Percentiles rank a stretch among this genome's conserved stretches.
These are phyloP conservation scores for Yoshiicerus persimilis DNA, from an alignment of 1,140 invertebrate genomes.

Conservation along the genomic window DNA sequence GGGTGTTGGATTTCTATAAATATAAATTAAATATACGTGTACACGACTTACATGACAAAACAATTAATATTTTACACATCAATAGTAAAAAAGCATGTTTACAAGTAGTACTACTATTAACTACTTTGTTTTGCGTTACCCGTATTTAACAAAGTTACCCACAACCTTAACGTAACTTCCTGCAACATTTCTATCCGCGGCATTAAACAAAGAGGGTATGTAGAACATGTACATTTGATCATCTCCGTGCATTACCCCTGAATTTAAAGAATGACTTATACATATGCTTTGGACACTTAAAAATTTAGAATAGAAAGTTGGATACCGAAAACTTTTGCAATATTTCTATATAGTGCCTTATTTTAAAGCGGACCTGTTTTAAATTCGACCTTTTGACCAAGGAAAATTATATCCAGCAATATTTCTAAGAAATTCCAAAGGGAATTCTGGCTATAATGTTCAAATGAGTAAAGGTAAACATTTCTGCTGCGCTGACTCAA, in stretches of 20 bases:
- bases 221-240: slow-evolving; percentile 66
- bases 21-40: neutral
- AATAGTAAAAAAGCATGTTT: neutral
- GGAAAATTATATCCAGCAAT: neutral
- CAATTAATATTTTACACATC: no score
- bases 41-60: neutral
- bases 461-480: slow-evolving; percentile 44
- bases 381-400: neutral
- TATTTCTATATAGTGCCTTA: no score
- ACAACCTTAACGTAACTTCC: neutral
- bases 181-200: neutral
- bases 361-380: neutral
- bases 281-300: no score
- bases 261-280: no score
- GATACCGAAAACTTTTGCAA: no score
- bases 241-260: slow-evolving; percentile 64
- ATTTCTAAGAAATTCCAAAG: neutral
- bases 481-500: neutral
- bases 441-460: slow-evolving; percentile 30
- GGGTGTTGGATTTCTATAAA: slow-evolving; percentile 5
- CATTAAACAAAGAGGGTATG: slow-evolving; percentile 51
- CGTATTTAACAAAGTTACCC: slow-evolving; percentile 21
- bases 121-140: neutral
- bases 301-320: no score
- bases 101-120: neutral